Conservation (phyloP, 35 echinoderm and acorn worm species). For the Ophiothrix spiculata region DNA sequence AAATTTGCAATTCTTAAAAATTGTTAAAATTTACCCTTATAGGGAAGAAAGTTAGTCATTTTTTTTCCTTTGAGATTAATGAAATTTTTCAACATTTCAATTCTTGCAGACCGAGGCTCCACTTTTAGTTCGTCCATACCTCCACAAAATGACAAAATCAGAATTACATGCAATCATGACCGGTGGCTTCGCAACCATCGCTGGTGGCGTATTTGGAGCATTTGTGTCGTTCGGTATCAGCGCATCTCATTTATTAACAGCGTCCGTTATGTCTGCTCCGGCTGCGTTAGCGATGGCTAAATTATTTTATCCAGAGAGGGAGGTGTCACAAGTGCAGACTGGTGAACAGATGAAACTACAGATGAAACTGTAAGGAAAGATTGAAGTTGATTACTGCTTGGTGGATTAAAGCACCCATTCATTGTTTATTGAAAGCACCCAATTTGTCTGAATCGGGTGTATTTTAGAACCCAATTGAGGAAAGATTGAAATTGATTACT, state of each 20-base stretch:
- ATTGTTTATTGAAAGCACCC: too few species aligned
- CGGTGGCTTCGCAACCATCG: slow-evolving; percentile 80
- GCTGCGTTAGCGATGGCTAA: slow-evolving; percentile 71
- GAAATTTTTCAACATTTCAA: not conserved
- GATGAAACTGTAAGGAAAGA: not conserved
- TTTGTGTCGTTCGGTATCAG: slow-evolving; percentile 69
- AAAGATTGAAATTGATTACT: too few species aligned
- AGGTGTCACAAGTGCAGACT: slow-evolving; percentile 38
- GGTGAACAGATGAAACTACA: slow-evolving; percentile 48
- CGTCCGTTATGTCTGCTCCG: slow-evolving; percentile 81
- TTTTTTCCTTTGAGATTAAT: too few species aligned
- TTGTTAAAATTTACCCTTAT: too few species aligned
- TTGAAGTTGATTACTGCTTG: too few species aligned
- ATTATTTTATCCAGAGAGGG: slow-evolving; percentile 71
- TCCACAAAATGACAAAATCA: slow-evolving; percentile 53
- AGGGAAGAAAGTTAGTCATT: too few species aligned
- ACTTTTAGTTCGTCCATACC: slow-evolving; percentile 57
- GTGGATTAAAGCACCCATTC: too few species aligned
- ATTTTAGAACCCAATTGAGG: too few species aligned
- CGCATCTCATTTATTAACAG: slow-evolving; percentile 62
- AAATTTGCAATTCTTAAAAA: too few species aligned
- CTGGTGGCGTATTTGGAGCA: slow-evolving; percentile 61
- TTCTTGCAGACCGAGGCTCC: slow-evolving; percentile 66
- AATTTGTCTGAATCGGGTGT: too few species aligned
- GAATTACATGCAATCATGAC: slow-evolving; percentile 83